phyloP scores from a whole-genome alignment of 2,113 vertebrate species.

The Epinephelus lanceolatus region DNA sequence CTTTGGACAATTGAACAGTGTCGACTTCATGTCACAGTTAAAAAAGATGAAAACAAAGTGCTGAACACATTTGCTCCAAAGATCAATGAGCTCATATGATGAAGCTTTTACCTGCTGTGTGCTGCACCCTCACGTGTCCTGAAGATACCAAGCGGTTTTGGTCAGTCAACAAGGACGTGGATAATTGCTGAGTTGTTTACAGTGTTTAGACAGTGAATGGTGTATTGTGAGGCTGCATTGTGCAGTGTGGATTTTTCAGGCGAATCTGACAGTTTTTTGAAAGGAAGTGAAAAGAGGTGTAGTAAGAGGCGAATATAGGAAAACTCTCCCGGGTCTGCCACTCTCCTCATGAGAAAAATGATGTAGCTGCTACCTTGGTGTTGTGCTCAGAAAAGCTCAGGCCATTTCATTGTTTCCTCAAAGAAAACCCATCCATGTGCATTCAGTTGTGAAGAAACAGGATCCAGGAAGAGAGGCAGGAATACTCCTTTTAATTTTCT shows the following conservation, averaged over 20 bases:
- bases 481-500: constrained; percentile 19
- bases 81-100: constrained; percentile 4
- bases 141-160: not conserved
- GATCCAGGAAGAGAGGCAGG: constrained; percentile 2
- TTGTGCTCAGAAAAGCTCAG: constrained; percentile 22
- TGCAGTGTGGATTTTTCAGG: not conserved
- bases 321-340: constrained; percentile 26
- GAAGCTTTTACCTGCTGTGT: not conserved
- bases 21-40: constrained; percentile 30
- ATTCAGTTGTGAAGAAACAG: constrained; percentile 23
- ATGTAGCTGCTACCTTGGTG: constrained; percentile 21
- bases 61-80: not conserved
- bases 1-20: not conserved
- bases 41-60: constrained; percentile 44
- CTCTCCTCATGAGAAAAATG: constrained; percentile 43
- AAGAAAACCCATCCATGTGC: constrained; percentile 26
- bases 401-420: constrained; percentile 31
- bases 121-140: not conserved
- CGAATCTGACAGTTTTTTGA: not conserved
- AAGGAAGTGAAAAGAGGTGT: constrained; percentile 3
- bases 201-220: constrained; percentile 2
- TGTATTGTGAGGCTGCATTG: constrained; percentile 6
- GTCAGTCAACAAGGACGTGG: not conserved
- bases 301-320: not conserved
- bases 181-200: constrained; percentile 17